phyloP scores from a whole-genome alignment of 2,113 vertebrate species.

The Podarcis cretensis region DNA sequence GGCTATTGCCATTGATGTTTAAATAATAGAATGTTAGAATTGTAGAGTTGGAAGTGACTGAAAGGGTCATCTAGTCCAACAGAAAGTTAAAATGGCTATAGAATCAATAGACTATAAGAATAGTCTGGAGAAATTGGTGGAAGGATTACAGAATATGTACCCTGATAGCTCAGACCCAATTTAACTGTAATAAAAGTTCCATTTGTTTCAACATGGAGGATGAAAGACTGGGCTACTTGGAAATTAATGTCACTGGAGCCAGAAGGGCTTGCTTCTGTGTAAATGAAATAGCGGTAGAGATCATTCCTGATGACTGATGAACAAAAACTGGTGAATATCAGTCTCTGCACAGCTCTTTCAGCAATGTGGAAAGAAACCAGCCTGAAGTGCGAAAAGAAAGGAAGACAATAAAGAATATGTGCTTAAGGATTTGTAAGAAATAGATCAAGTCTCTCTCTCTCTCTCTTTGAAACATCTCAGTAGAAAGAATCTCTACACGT shows the following conservation, averaged over 20 bases:
- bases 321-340: background rate
- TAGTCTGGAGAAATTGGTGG: background rate
- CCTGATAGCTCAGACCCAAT: background rate
- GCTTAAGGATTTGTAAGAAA: background rate
- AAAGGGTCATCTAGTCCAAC: too few species aligned
- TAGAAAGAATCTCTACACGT: slow-evolving; percentile 32
- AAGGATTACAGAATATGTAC: background rate
- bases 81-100: too few species aligned
- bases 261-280: background rate
- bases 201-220: background rate
- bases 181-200: background rate
- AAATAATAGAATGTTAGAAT: too few species aligned
- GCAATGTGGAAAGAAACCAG: background rate
- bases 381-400: too few species aligned
- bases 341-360: background rate
- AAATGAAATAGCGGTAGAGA: background rate
- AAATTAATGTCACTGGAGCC: background rate
- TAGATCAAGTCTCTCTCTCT: background rate
- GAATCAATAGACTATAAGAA: background rate
- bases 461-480: background rate
- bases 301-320: background rate
- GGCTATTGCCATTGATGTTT: background rate
- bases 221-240: background rate
- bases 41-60: too few species aligned
- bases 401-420: background rate